Conservation (phyloP, 2,888 invertebrate species). For the Sepioteuthis lessoniana region DNA sequence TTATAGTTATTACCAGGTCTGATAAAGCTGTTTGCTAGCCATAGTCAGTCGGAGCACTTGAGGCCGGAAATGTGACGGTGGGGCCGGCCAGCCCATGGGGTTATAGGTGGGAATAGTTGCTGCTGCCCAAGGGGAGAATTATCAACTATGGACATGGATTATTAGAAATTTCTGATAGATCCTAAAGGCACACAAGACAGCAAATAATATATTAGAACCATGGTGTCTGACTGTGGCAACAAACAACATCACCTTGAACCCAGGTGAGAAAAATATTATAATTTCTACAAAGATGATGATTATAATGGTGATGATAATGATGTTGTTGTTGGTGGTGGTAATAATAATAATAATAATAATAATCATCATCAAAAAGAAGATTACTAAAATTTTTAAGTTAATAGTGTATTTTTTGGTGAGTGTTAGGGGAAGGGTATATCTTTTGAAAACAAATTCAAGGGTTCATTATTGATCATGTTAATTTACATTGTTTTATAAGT, state of each 20-base stretch:
- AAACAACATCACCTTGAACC: neutral
- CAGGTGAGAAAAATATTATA: neutral
- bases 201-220: constrained; percentile 47
- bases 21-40: constrained; percentile 40
- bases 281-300: neutral
- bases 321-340: neutral
- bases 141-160: constrained; percentile 48
- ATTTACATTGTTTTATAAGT: constrained; percentile 16
- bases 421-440: too few relatives aligned
- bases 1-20: neutral
- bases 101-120: constrained; percentile 43
- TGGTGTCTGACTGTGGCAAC: constrained; percentile 42
- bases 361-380: neutral
- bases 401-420: neutral
- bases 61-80: constrained; percentile 45
- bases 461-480: neutral
- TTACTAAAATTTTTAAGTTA: neutral
- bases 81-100: constrained; percentile 41
- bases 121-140: constrained; percentile 48
- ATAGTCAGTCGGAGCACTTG: constrained; percentile 47
- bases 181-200: constrained; percentile 48
- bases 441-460: neutral
- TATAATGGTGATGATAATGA: neutral
- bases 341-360: neutral
- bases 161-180: constrained; percentile 48